These are phyloP conservation scores for Phalera bucephala DNA, from an alignment of 2,888 invertebrate species.

Conservation along the genomic window DNA sequence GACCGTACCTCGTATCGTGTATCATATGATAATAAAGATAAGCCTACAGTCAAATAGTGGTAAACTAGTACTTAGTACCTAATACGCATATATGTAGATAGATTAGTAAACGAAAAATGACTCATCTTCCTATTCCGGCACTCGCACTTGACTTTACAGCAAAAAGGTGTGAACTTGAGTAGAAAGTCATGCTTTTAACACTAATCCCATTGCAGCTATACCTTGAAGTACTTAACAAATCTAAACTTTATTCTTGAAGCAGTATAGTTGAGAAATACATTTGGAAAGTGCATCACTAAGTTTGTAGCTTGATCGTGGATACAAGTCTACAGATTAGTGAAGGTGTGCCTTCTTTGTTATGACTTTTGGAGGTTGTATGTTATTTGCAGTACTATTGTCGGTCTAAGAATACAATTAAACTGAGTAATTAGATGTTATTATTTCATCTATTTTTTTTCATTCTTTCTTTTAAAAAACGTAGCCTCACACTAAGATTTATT, in stretches of 20 bases:
- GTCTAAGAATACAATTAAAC: too few species aligned
- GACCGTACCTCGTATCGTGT: too few species aligned
- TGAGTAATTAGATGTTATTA: constrained; percentile 11
- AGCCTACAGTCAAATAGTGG: too few species aligned
- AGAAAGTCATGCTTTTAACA: constrained; percentile 53
- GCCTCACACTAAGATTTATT: too few species aligned
- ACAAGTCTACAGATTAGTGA: constrained; percentile 4
- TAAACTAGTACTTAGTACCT: too few species aligned
- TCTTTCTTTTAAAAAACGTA: too few species aligned
- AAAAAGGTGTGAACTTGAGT: constrained; percentile 63
- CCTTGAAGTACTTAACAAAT: too few species aligned
- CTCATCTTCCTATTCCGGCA: constrained; percentile 43
- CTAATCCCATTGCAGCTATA: too few species aligned
- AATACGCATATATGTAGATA: too few species aligned
- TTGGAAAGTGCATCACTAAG: constrained; percentile 2
- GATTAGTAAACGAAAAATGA: constrained; percentile 31
- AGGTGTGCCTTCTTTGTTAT: neutral
- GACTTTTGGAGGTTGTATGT: neutral
- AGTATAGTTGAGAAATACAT: constrained; percentile 12
- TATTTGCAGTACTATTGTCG: neutral
- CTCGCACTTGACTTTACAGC: constrained; percentile 25
- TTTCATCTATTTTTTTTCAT: too few species aligned
- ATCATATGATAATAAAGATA: too few species aligned
- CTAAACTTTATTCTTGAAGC: constrained; percentile 10
- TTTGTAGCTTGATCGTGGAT: constrained; percentile 20